These are phyloP conservation scores for Acipenser ruthenus DNA, from an alignment of 2,797 vertebrate species.

Conservation along the genomic window DNA sequence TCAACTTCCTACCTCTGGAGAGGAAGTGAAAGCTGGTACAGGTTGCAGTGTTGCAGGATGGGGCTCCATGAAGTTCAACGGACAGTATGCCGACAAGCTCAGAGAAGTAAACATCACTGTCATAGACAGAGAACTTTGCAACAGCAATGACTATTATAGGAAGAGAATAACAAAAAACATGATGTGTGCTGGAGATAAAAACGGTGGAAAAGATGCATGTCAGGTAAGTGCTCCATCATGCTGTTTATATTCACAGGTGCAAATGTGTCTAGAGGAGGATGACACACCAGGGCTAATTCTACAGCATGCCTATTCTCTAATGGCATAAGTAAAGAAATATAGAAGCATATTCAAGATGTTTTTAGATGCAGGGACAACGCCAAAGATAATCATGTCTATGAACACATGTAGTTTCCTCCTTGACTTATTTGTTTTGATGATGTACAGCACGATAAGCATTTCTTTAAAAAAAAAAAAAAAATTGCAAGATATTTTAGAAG, in stretches of 20 bases:
- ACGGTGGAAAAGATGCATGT: background rate
- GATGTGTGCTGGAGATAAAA: constrained; percentile 8
- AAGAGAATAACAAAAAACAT: constrained; percentile 3
- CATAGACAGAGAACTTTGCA: constrained; percentile 5
- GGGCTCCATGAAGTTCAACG: background rate
- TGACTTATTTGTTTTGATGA: too few relatives aligned
- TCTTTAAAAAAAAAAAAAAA: too few relatives aligned
- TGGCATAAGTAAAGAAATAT: too few relatives aligned
- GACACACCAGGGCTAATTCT: too few relatives aligned
- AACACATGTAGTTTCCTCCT: too few relatives aligned
- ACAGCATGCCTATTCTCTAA: too few relatives aligned
- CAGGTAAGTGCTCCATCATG: background rate
- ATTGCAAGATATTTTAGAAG: too few relatives aligned
- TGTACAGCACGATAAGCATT: too few relatives aligned
- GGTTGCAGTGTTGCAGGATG: constrained; percentile 9
- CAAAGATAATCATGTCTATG: too few relatives aligned
- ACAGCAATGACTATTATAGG: constrained; percentile 4
- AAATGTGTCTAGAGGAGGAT: background rate
- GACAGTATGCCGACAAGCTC: background rate
- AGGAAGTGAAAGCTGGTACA: background rate
- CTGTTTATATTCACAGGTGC: background rate
- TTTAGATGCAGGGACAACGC: too few relatives aligned
- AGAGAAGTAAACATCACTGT: background rate
- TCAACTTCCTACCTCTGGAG: background rate
- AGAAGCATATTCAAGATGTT: too few relatives aligned